phyloP scores from a whole-genome alignment of 2,797 vertebrate species.

The Iguana delicatissima region DNA sequence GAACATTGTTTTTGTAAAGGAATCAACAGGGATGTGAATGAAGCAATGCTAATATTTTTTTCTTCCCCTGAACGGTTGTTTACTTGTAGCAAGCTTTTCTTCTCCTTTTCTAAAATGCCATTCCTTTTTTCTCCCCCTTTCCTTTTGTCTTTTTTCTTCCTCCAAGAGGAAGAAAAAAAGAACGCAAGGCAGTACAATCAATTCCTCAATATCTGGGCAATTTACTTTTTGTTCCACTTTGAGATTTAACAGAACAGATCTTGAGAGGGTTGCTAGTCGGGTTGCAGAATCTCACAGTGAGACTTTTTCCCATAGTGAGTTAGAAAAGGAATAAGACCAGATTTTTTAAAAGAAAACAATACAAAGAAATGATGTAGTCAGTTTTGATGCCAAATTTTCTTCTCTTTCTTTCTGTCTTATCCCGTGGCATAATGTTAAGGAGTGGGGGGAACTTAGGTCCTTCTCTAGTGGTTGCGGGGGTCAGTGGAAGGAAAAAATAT shows the following conservation, averaged over 20 bases:
- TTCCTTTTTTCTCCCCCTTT: neutral
- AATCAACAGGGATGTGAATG: neutral
- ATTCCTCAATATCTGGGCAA: neutral
- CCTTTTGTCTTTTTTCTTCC: neutral
- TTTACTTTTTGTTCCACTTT: conserved; percentile 3
- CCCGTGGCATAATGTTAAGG: too few species aligned
- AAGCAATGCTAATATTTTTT: neutral
- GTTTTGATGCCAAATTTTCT: neutral
- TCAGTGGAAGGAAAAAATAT: too few species aligned
- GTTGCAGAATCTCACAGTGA: neutral
- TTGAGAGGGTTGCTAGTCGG: neutral
- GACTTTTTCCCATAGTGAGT: accelerated
- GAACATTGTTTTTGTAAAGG: neutral
- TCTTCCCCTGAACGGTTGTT: too few species aligned
- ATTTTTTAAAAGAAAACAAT: neutral
- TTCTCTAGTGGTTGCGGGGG: too few species aligned
- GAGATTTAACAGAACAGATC: conserved; percentile 7
- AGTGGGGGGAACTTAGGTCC: too few species aligned
- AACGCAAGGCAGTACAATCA: neutral
- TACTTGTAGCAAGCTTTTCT: neutral
- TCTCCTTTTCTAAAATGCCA: neutral
- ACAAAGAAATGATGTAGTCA: neutral
- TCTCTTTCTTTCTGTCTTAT: too few species aligned
- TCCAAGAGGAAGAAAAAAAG: neutral
- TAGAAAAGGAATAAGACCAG: neutral